These are phyloP conservation scores for Cheilinus undulatus DNA, from an alignment of 2,113 vertebrate genomes.

Conservation along the genomic window DNA sequence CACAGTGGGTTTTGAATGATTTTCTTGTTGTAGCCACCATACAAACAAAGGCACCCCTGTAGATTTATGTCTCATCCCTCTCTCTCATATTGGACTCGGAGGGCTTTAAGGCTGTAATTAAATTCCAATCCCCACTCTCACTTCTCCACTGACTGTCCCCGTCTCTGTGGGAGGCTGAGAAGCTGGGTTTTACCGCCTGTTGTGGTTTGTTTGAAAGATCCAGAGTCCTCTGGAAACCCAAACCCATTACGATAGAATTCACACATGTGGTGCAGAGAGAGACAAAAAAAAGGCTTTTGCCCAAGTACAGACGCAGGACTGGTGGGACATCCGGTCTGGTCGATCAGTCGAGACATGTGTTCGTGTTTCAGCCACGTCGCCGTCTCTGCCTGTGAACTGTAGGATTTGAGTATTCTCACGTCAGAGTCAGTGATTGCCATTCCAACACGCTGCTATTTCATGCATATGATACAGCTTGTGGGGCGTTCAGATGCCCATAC, in stretches of 20 bases:
- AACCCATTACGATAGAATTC: slow-evolving; percentile 75
- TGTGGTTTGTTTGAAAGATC: slow-evolving; percentile 83
- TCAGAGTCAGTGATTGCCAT: slow-evolving; percentile 58
- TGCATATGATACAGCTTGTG: slow-evolving; percentile 57
- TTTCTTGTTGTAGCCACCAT: slow-evolving; percentile 77
- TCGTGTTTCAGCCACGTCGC: slow-evolving; percentile 54
- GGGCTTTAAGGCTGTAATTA: slow-evolving; percentile 83
- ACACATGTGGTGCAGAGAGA: slow-evolving; percentile 76
- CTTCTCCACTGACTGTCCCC: slow-evolving; percentile 78
- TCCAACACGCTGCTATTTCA: slow-evolving; percentile 48
- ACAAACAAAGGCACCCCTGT: slow-evolving; percentile 82
- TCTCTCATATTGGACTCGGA: slow-evolving; percentile 82
- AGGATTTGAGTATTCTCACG: slow-evolving; percentile 58
- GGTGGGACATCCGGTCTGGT: slow-evolving; percentile 67
- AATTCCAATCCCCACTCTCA: slow-evolving; percentile 83
- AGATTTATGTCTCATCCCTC: slow-evolving; percentile 81
- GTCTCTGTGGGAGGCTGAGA: slow-evolving; percentile 82
- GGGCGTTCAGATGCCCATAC: slow-evolving; percentile 62
- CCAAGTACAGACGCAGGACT: slow-evolving; percentile 52
- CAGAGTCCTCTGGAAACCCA: slow-evolving; percentile 75
- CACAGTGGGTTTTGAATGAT: slow-evolving; percentile 74
- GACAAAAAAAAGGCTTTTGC: slow-evolving; percentile 40
- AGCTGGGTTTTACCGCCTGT: slow-evolving; percentile 80
- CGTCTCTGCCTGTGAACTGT: slow-evolving; percentile 60
- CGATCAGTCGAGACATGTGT: slow-evolving; percentile 59